A percentile compares a stretch with the other conserved stretches of the same genome.
Conservation (phyloP, 2,888 invertebrate genomes). For the Drosophila tanythrix region DNA sequence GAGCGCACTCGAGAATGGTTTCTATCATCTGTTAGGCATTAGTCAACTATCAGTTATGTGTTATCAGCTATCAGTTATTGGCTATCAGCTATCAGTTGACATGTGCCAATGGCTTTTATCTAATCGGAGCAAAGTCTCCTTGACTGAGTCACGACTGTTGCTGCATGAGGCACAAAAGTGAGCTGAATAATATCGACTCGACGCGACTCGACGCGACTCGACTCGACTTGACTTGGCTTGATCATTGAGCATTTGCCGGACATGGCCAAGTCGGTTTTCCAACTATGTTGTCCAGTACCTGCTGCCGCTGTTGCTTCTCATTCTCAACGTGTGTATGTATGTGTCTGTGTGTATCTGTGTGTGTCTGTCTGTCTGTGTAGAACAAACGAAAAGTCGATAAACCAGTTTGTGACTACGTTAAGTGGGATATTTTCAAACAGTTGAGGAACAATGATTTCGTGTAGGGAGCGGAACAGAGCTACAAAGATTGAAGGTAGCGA, state of each 20-base stretch:
- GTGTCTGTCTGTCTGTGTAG: conserved; percentile 27
- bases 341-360: conserved; percentile 20
- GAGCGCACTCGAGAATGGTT: not conserved
- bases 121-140: conserved; percentile 21
- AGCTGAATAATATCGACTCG: not conserved
- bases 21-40: not conserved
- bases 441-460: conserved; percentile 12
- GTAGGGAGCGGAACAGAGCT: not conserved
- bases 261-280: conserved; percentile 38
- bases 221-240: conserved; percentile 24
- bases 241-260: conserved; percentile 22
- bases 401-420: conserved; percentile 50
- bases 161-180: conserved; percentile 1
- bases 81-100: conserved; percentile 34
- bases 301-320: conserved; percentile 27
- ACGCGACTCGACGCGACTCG: not conserved
- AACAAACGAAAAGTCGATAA: conserved; percentile 56
- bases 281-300: conserved; percentile 28
- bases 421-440: conserved; percentile 47
- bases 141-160: conserved; percentile 23
- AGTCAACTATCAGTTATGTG: not conserved
- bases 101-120: conserved; percentile 40
- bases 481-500: not conserved
- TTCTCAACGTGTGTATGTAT: not conserved
- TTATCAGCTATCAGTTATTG: conserved; percentile 13